Conservation (phyloP, 1,140 invertebrate species). For the Solenopsis invicta region DNA sequence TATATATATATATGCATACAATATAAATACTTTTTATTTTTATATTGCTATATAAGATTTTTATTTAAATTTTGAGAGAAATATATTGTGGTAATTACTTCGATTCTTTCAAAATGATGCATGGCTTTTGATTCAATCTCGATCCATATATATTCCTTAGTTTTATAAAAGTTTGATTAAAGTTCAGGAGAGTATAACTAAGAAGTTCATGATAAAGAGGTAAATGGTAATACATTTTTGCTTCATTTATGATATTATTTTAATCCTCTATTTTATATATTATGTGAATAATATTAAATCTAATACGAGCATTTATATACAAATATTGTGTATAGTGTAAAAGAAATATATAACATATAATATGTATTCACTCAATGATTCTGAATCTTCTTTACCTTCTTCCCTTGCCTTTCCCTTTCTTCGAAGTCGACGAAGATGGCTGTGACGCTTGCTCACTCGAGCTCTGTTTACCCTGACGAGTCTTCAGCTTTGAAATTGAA, state of each 20-base stretch:
- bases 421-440: slow-evolving; percentile 78
- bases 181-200: neutral
- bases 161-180: neutral
- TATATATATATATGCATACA: neutral
- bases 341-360: slow-evolving; percentile 32
- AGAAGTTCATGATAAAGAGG: neutral
- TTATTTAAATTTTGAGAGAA: neutral
- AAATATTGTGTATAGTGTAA: neutral
- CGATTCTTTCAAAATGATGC: neutral
- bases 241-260: neutral
- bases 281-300: neutral
- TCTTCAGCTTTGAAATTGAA: slow-evolving; percentile 97
- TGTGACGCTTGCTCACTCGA: slow-evolving; percentile 82
- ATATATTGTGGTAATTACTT: neutral
- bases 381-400: slow-evolving; percentile 78
- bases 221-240: neutral
- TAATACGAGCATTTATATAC: slow-evolving; percentile 8
- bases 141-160: neutral
- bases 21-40: neutral
- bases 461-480: slow-evolving; percentile 88
- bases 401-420: slow-evolving; percentile 86
- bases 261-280: slow-evolving; percentile 5
- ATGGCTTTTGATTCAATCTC: neutral
- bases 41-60: neutral
- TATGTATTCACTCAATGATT: neutral